These are phyloP conservation scores for Heterodera filipjevi DNA, from an alignment of 2,888 invertebrate genomes.

Conservation along the genomic window DNA sequence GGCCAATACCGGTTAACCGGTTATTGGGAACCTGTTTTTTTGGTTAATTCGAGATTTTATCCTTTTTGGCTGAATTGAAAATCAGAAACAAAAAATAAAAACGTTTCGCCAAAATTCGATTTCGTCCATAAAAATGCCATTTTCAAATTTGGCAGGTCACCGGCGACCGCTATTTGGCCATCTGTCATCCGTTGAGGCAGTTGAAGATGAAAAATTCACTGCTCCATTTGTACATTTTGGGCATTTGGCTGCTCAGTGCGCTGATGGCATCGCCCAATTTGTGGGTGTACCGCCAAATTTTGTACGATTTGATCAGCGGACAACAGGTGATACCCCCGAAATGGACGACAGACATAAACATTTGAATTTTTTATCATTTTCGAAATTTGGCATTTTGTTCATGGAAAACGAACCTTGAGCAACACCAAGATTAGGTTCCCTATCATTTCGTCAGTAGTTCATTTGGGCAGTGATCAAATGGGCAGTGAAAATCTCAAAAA, in stretches of 20 bases:
- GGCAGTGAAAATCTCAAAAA: no score
- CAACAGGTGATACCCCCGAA: conserved; percentile 17
- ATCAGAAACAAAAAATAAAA: no score
- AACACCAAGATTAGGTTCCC: no score
- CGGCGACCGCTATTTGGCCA: conserved; percentile 49
- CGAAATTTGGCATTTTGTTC: neutral
- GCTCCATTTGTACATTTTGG: conserved; percentile 57
- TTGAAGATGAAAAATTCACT: conserved; percentile 52
- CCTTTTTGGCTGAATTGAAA: no score
- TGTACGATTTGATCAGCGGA: conserved; percentile 26
- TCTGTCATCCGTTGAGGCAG: conserved; percentile 63
- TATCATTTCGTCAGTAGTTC: no score
- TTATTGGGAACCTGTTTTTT: no score
- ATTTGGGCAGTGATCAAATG: no score
- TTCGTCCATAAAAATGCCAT: neutral
- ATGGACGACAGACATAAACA: no score
- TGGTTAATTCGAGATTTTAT: no score
- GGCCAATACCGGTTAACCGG: no score
- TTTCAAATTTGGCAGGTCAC: conserved; percentile 13
- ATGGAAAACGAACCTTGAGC: no score
- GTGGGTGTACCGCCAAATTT: conserved; percentile 54
- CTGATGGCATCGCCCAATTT: conserved; percentile 60
- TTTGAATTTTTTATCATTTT: neutral
- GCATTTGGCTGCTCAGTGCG: conserved; percentile 59
- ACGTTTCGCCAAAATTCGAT: no score